These are phyloP conservation scores for Addax nasomaculatus DNA, from an alignment of 2,113 vertebrate genomes.

Conservation along the genomic window DNA sequence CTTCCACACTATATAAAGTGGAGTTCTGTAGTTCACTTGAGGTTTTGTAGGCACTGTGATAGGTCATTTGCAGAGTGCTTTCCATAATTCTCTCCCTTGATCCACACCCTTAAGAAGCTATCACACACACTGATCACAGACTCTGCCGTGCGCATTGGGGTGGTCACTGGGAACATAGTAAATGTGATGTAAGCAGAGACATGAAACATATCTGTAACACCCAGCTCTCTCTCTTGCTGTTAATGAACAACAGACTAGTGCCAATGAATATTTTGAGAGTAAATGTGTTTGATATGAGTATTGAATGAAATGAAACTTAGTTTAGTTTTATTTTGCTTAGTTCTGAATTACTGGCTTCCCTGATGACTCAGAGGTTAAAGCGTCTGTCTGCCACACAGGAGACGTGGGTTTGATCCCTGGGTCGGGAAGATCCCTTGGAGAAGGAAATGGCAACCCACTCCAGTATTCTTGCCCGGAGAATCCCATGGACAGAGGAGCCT, in stretches of 20 bases:
- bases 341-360: not conserved
- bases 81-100: not conserved
- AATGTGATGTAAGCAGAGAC: not conserved
- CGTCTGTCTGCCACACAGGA: no score
- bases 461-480: no score
- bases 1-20: not conserved
- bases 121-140: not conserved
- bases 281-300: not conserved
- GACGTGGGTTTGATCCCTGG: no score
- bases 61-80: not conserved
- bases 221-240: no score
- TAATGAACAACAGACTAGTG: not conserved
- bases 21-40: not conserved
- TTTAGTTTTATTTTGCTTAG: not conserved
- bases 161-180: not conserved
- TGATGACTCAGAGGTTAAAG: no score
- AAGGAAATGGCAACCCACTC: no score
- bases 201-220: not conserved
- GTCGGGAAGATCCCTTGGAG: no score
- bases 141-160: no score
- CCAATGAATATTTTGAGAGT: not conserved
- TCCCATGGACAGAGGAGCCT: no score
- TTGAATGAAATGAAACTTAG: not conserved
- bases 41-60: not conserved
- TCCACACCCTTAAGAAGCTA: rapidly evolving